A percentile compares a stretch with the other conserved stretches of the same genome.
Evolutionary conservation across 2,797 vertebrate genomes (phyloP).

Genomic region (Agapornis canus): DNA sequence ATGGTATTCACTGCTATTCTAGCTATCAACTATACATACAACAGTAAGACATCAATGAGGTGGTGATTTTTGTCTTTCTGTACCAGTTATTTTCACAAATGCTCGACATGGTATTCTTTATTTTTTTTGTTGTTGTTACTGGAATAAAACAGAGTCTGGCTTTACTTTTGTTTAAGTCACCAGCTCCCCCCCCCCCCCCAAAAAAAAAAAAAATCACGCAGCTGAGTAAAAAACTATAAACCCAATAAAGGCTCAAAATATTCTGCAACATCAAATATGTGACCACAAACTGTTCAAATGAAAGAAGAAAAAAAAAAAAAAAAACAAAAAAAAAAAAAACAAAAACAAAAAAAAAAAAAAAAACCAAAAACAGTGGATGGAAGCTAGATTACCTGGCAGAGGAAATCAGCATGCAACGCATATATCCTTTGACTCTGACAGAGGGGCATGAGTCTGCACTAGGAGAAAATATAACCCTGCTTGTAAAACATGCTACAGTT

Average conservation of each 20-base stretch:
- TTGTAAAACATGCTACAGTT: background rate
- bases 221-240: background rate
- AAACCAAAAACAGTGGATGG: background rate
- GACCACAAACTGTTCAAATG: background rate
- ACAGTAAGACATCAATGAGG: background rate
- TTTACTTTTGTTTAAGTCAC: background rate
- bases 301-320: background rate
- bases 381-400: background rate
- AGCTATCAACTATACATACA: background rate
- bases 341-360: too few relatives aligned
- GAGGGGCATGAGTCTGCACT: background rate
- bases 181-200: too few relatives aligned
- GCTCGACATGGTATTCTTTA: background rate
- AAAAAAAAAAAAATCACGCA: background rate
- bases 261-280: background rate
- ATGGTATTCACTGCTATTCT: background rate
- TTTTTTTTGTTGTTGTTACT: background rate
- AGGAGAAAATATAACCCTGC: background rate
- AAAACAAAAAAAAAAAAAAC: too few relatives aligned
- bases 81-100: background rate
- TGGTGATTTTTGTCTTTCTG: background rate
- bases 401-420: background rate
- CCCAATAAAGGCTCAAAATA: background rate
- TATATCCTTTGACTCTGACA: constrained; percentile 14
- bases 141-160: background rate